Evolutionary conservation across 2,797 vertebrate genomes (phyloP).

Genomic region (Enteromius viviparus): DNA sequence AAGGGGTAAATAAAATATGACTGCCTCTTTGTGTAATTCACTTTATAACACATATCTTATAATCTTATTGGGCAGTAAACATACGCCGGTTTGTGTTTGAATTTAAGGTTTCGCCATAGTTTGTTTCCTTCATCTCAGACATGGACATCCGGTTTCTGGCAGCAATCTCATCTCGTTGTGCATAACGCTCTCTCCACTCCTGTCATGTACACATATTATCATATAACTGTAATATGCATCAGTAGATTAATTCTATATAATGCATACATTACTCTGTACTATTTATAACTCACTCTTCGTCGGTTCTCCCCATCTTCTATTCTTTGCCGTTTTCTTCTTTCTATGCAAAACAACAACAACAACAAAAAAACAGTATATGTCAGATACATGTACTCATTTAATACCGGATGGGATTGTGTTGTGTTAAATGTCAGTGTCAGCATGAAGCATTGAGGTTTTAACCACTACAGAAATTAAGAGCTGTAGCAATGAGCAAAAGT

Average conservation of each 20-base stretch:
- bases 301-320: conserved; percentile 94
- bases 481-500: background rate
- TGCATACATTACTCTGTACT: background rate
- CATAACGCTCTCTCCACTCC: conserved; percentile 97
- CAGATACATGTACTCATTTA: background rate
- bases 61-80: conserved; percentile 56
- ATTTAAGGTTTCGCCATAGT: conserved; percentile 80
- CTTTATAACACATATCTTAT: background rate
- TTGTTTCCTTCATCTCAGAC: conserved; percentile 88
- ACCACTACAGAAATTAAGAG: background rate
- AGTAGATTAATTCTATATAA: background rate
- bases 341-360: conserved; percentile 69
- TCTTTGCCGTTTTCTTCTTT: conserved; percentile 93
- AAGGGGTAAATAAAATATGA: background rate
- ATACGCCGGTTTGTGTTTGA: conserved; percentile 77
- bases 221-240: background rate
- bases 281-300: conserved; percentile 74
- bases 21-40: background rate
- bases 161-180: conserved; percentile 83
- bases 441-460: background rate
- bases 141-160: conserved; percentile 79
- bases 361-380: background rate
- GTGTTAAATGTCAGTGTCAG: background rate
- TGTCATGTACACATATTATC: conserved; percentile 58
- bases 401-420: background rate